A percentile compares a stretch with the other conserved stretches of the same genome.
These are phyloP conservation scores for Amblyjoppa fuscipennis DNA, from an alignment of 2,888 invertebrate species.

Conservation along the genomic window DNA sequence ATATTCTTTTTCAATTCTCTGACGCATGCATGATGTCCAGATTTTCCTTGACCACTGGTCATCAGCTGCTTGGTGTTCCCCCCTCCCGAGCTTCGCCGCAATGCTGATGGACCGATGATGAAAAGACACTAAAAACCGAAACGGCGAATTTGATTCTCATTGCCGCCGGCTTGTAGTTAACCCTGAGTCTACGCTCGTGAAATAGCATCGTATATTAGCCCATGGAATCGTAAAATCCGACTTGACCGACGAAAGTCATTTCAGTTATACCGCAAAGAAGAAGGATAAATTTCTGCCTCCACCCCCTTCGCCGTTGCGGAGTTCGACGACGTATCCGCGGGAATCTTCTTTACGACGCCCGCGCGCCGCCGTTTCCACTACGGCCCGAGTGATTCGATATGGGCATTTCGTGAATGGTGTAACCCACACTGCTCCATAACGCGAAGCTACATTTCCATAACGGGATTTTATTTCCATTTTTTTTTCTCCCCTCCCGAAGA, in stretches of 20 bases:
- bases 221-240: constrained; percentile 36
- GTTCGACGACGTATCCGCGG: constrained; percentile 34
- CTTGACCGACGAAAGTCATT: constrained; percentile 55
- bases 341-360: constrained; percentile 56
- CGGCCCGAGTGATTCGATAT: constrained; percentile 69
- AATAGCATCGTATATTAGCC: constrained; percentile 25
- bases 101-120: constrained; percentile 10
- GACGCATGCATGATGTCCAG: too few species aligned
- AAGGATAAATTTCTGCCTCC: constrained; percentile 36
- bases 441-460: constrained; percentile 76
- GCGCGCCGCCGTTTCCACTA: constrained; percentile 11
- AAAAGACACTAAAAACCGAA: background rate
- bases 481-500: constrained; percentile 58
- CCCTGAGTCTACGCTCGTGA: constrained; percentile 22
- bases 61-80: too few species aligned
- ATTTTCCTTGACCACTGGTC: too few species aligned
- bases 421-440: constrained; percentile 29
- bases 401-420: constrained; percentile 70
- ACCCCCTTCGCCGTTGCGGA: background rate
- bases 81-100: too few species aligned
- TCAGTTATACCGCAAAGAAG: constrained; percentile 39
- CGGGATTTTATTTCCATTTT: constrained; percentile 80
- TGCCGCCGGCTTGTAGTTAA: constrained; percentile 9
- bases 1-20: too few species aligned
- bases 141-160: constrained; percentile 14